Evolutionary conservation across 2,797 vertebrate genomes (phyloP).

Genomic region (Limnodromus scolopaceus): DNA sequence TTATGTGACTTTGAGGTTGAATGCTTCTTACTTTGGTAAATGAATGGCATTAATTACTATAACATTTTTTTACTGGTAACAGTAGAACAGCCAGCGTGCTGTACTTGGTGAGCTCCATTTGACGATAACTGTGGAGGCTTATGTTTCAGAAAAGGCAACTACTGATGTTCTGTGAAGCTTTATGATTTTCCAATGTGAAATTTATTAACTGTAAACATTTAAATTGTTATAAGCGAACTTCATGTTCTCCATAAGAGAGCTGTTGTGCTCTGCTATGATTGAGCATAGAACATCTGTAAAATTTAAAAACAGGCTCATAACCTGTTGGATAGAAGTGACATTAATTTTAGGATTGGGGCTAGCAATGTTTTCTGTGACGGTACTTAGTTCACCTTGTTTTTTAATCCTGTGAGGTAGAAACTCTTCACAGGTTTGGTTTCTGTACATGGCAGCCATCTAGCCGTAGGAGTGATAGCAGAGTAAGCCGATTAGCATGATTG

Average conservation of each 20-base stretch:
- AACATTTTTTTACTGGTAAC: not conserved
- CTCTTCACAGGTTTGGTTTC: not conserved
- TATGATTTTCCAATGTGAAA: not conserved
- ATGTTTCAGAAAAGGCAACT: not conserved
- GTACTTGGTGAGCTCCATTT: not conserved
- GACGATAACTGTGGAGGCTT: not conserved
- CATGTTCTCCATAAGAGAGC: not conserved
- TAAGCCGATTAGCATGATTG: constrained; percentile 65
- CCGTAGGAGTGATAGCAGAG: constrained; percentile 40
- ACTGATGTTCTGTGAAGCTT: not conserved
- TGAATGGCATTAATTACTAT: not conserved
- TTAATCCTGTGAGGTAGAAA: not conserved
- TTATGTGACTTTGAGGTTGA: not conserved
- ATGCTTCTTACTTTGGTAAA: not conserved
- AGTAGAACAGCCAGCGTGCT: not conserved
- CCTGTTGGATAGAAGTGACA: not conserved
- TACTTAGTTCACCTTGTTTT: not conserved
- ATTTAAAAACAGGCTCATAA: not conserved
- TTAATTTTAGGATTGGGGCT: not conserved
- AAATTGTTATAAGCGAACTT: not conserved
- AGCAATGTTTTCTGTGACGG: not conserved
- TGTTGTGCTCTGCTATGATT: not conserved
- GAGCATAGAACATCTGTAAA: not conserved
- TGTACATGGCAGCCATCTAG: not conserved
- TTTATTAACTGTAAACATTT: not conserved